Base-by-base conservation (phyloP, 2,888 invertebrate species). In the Beris chalybata region DNA sequence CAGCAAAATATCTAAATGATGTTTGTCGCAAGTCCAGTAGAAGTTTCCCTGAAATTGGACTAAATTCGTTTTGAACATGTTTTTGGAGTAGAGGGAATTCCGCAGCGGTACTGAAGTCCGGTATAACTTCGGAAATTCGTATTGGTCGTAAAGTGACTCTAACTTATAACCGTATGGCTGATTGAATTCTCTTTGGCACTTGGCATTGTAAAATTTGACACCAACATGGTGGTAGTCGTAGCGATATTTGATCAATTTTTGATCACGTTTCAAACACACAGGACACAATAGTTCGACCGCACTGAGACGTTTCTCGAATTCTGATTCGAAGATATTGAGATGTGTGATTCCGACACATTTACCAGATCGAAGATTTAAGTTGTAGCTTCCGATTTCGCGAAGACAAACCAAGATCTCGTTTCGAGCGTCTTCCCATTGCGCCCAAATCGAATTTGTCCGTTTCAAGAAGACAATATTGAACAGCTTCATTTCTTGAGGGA, bases 231-330 rank as follows among this genome's bases (percentile, higher is more conserved):
- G 29, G 44, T 63, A 70, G 64, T 68, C 70, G 56, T 72, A 70
- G 30, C 69, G 54, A 13, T 69, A 69, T n/a, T 67, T 67, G 31
- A 64, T 59, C 22, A 71, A 54, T 63, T 64, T 70, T 4, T 63
- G 71, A 71, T 80, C 77, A 44, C 74, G 74, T 32, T 77, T 76
- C n/a, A 86, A 76, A 74, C 89, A 89, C 47, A 83, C 74, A 0
- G 88, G 87, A 72, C 89, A 89, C 72, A 84, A 82, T 65, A 83
- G 81, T 74, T 83, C 83, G 69, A 81, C 86, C 2, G 69, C 64
- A 44, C 85, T 83, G 76, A 84, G 82, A 67, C 82, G 81, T 53
- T 79, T 74, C 66, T 81, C 67, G 70, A 87, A 86, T 71, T 83
- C 83, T 68, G 82, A 77, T 56, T 85, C 84, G 0, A 86, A 85